phyloP scores from a whole-genome alignment of 2,797 vertebrate genomes.

The Gymnodraco acuticeps region DNA sequence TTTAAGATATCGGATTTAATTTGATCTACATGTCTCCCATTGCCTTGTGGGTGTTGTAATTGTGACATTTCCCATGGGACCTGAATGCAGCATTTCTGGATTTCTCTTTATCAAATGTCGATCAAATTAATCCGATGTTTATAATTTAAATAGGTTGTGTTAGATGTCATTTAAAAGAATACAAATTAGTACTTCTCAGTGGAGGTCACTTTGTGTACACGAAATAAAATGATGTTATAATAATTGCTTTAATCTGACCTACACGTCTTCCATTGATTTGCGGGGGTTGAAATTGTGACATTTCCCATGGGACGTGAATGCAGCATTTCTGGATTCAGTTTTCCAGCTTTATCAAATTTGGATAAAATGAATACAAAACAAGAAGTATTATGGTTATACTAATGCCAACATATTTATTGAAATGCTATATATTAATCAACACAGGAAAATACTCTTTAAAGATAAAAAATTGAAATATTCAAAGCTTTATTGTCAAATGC shows the following conservation, averaged over 20 bases:
- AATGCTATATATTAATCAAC: too few species aligned
- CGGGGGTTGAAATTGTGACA: accelerated
- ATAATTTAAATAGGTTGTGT: neutral
- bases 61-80: neutral
- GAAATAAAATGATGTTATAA: too few species aligned
- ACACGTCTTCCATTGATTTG: neutral
- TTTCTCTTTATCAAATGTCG: too few species aligned
- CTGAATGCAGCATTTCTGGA: neutral
- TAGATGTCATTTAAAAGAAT: neutral
- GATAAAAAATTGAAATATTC: too few species aligned
- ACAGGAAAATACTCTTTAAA: too few species aligned
- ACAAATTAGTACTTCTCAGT: neutral
- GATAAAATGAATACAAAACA: neutral
- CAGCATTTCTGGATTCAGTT: neutral
- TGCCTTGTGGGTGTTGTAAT: neutral
- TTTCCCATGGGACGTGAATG: neutral
- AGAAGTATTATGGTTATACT: too few species aligned
- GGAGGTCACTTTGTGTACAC: too few species aligned
- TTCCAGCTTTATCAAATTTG: neutral
- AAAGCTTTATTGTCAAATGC: too few species aligned
- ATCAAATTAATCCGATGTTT: too few species aligned
- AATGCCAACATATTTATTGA: too few species aligned
- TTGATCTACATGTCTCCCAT: neutral
- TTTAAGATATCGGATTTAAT: too few species aligned
- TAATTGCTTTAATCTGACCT: neutral